phyloP scores from a whole-genome alignment of 1,140 invertebrate genomes.

The Mercenaria mercenaria region DNA sequence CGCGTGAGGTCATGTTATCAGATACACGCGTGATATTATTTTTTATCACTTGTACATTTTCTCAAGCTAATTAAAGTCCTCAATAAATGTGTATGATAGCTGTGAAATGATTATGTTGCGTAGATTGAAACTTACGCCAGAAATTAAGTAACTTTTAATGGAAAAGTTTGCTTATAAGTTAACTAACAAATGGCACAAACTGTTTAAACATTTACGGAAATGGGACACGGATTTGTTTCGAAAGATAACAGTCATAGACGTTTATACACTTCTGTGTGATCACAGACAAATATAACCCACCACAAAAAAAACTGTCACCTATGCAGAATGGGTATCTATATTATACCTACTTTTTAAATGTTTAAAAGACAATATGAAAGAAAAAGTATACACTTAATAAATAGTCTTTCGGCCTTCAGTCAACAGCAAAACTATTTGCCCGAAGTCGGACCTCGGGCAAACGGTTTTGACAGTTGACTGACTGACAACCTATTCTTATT shows the following conservation, averaged over 20 bases:
- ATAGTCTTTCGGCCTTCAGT: too few species aligned
- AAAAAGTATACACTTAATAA: too few species aligned
- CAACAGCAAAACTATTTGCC: too few species aligned
- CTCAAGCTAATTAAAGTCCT: too few species aligned
- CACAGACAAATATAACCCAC: background rate
- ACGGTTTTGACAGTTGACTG: too few species aligned
- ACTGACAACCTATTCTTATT: too few species aligned
- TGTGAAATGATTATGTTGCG: background rate
- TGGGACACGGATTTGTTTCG: background rate
- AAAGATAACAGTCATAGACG: background rate
- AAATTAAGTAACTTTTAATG: background rate
- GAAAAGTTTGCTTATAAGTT: background rate
- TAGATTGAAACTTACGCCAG: background rate
- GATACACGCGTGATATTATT: too few species aligned
- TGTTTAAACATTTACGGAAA: background rate
- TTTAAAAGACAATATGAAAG: background rate
- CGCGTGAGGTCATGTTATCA: too few species aligned
- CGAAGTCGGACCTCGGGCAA: too few species aligned
- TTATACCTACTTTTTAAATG: background rate
- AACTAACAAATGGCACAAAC: too few species aligned
- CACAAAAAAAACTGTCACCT: background rate
- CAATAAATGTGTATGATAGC: too few species aligned
- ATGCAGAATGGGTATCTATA: background rate
- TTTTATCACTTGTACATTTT: too few species aligned
- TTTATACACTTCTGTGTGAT: background rate